Base-by-base conservation (phyloP, 2,797 vertebrate genomes). In the Melanotaenia pygmaea region DNA sequence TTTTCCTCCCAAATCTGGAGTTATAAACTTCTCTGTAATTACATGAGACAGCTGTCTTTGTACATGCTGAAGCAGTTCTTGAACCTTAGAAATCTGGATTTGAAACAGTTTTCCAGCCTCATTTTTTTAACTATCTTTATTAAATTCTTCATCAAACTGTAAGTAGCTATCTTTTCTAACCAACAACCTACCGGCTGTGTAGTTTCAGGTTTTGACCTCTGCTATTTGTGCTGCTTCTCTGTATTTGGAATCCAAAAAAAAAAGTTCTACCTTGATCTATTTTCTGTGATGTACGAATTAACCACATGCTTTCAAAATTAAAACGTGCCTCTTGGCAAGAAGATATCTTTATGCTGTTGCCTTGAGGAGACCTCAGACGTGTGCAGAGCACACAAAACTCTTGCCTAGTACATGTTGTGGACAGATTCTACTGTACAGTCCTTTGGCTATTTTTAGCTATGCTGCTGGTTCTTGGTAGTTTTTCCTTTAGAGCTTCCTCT, bases 371-470 rank as follows among this genome's bases (percentile, higher is more conserved):
- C 64, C 66, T 79, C 57, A 64, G 64, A 79, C 58, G 76, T 71
- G 62, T 68, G 62, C 50, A 56, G 64, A 80, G 65, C 64, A 86
- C 74, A 77, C 70, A 65, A 62, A 82, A 73, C 64, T 75, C 72
- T 57, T 61, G 58, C 68, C 74, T 61, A 73, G 69, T 67, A 58
- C 61, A 70, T 71, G 67, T 65, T 59, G 71, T 76, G 79, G 59
- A 80, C 38, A 74, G 78, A 76, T 74, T 67, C 65, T 66, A 69
- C 77, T 70, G 59, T 62, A 78, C 63, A 76, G 79, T 72, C 72
- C 74, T 77, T 74, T 34, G 6, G 82, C 75, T 91, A 89, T 90
- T 91, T 89, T 90, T 88, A 90, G 87, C 81, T 54, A 61, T 67
- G 67, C 72, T 76, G 66, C 81, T 82, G 83, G 84, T 88, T 80